Evolutionary conservation across 1,140 invertebrate species (phyloP).

Genomic region (Amyelois transitella): DNA sequence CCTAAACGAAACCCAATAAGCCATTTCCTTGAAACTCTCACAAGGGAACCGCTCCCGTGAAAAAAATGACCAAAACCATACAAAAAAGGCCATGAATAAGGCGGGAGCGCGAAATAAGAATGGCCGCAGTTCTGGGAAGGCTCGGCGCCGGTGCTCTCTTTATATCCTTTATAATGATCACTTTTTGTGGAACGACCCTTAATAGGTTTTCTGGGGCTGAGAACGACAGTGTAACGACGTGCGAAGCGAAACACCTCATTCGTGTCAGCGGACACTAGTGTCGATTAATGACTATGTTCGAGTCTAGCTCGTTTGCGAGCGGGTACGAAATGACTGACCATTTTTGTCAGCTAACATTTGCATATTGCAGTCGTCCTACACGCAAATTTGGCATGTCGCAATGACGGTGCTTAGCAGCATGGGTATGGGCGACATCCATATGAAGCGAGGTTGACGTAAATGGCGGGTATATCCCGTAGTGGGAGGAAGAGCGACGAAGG

Average conservation of each 20-base stretch:
- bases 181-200: slow-evolving; percentile 66
- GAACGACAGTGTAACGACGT: slow-evolving; percentile 35
- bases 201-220: slow-evolving; percentile 64
- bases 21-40: slow-evolving; percentile 66
- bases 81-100: slow-evolving; percentile 67
- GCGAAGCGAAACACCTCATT: slow-evolving; percentile 23
- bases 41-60: slow-evolving; percentile 62
- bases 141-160: slow-evolving; percentile 63
- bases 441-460: slow-evolving; percentile 4
- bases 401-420: slow-evolving; percentile 14
- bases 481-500: slow-evolving; percentile 48
- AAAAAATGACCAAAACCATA: slow-evolving; percentile 63
- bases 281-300: slow-evolving; percentile 14
- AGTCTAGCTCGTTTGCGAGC: neutral
- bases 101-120: slow-evolving; percentile 72
- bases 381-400: slow-evolving; percentile 15
- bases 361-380: slow-evolving; percentile 29
- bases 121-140: slow-evolving; percentile 68
- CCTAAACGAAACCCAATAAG: slow-evolving; percentile 68
- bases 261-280: slow-evolving; percentile 22
- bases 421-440: slow-evolving; percentile 11
- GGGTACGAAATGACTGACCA: slow-evolving; percentile 28
- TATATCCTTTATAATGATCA: slow-evolving; percentile 70
- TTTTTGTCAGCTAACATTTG: slow-evolving; percentile 31
- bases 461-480: slow-evolving; percentile 23